Evolutionary conservation across 2,888 invertebrate genomes (phyloP).

Genomic region (Helleia helle): DNA sequence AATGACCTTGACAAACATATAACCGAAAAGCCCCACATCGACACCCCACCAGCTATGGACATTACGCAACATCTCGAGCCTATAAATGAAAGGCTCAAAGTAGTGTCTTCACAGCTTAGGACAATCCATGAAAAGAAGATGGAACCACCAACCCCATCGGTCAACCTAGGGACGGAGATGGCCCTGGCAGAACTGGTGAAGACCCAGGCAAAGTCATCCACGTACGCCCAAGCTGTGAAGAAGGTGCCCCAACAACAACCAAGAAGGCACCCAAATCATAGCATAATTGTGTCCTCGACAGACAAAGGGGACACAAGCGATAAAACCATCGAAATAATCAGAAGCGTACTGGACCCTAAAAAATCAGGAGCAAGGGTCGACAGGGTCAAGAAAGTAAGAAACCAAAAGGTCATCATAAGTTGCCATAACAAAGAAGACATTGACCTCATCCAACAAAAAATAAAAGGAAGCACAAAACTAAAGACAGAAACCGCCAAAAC

Average conservation of each 20-base stretch:
- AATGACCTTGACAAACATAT: too few relatives aligned
- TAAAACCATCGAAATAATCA: conserved; percentile 13
- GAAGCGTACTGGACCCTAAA: conserved; percentile 15
- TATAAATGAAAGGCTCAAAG: too few relatives aligned
- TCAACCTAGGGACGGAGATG: not conserved
- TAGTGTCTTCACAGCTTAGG: too few relatives aligned
- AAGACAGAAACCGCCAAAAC: conserved; percentile 11
- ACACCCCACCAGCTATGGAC: too few relatives aligned
- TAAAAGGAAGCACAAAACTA: not conserved
- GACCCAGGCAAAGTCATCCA: not conserved
- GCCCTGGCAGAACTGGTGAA: not conserved
- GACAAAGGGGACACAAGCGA: conserved; percentile 13
- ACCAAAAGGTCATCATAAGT: conserved; percentile 18
- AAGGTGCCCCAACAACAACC: not conserved
- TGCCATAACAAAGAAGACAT: not conserved
- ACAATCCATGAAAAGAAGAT: too few relatives aligned
- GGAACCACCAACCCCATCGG: too few relatives aligned
- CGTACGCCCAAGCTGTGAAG: not conserved
- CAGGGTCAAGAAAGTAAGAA: conserved; percentile 14
- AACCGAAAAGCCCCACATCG: too few relatives aligned
- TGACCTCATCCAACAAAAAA: not conserved
- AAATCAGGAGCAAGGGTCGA: too few relatives aligned
- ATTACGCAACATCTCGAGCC: too few relatives aligned
- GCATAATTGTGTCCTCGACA: conserved; percentile 14
- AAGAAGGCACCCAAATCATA: conserved; percentile 13